phyloP scores from a whole-genome alignment of 2,113 vertebrate genomes.

The Apteryx owenii region DNA sequence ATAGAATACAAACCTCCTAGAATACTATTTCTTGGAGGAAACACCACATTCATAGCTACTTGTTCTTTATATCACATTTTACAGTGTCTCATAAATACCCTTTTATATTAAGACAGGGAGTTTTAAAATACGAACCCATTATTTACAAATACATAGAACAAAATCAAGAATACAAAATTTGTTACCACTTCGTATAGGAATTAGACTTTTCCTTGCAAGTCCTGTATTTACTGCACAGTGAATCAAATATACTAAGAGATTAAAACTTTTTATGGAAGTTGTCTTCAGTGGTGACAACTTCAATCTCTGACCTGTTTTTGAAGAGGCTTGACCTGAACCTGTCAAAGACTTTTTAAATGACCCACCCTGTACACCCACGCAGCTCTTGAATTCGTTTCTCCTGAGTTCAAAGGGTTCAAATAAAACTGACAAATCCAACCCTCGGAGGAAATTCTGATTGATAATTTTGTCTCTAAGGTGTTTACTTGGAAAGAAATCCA shows the following conservation, averaged over 20 bases:
- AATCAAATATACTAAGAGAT: not conserved
- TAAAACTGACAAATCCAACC: conserved; percentile 45
- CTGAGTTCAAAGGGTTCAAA: conserved; percentile 44
- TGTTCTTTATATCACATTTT: conserved; percentile 11
- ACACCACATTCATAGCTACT: not conserved
- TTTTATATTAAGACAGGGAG: not conserved
- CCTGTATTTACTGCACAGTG: not conserved
- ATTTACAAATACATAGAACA: not conserved
- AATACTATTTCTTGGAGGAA: not conserved
- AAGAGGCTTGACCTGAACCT: conserved; percentile 16
- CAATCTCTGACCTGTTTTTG: conserved; percentile 34
- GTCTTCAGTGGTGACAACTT: not conserved
- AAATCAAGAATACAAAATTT: not conserved
- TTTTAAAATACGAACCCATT: conserved; percentile 30
- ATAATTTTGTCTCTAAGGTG: conserved; percentile 23
- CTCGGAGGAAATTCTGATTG: not conserved
- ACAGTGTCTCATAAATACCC: not conserved
- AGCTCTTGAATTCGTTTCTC: conserved; percentile 2
- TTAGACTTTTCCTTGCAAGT: not conserved
- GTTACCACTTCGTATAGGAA: not conserved
- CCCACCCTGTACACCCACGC: not conserved
- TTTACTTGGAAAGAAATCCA: conserved; percentile 12
- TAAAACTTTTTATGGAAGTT: not conserved
- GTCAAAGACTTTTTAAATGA: conserved; percentile 21
- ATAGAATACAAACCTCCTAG: not conserved